phyloP scores from a whole-genome alignment of 2,113 vertebrate genomes.

The Cygnus buccinator region DNA sequence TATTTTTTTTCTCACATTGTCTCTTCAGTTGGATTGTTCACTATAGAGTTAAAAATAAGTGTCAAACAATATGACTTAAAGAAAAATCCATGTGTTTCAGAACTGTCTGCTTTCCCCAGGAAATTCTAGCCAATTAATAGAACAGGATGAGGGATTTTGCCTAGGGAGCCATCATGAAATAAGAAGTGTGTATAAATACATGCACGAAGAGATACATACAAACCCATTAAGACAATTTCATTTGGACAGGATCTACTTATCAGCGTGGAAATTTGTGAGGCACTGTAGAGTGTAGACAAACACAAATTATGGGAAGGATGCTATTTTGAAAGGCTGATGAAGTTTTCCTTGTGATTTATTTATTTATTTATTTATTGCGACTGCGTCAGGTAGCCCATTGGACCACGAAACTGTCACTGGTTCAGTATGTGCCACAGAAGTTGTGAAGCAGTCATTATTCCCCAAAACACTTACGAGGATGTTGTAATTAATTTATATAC shows the following conservation, averaged over 20 bases:
- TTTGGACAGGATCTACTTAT: conserved; percentile 43
- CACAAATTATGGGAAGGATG: background rate
- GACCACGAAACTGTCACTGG: background rate
- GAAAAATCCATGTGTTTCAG: background rate
- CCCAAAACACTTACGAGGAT: background rate
- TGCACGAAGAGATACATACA: background rate
- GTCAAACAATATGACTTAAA: conserved; percentile 2
- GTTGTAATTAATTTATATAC: background rate
- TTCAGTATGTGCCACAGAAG: background rate
- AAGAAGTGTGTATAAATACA: background rate
- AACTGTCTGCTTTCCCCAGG: conserved; percentile 6
- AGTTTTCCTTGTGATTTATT: background rate
- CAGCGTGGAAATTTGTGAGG: background rate
- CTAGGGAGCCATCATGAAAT: conserved; percentile 33
- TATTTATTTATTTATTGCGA: background rate
- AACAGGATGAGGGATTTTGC: conserved; percentile 11
- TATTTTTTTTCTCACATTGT: background rate
- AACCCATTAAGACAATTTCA: conserved; percentile 39
- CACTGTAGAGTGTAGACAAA: background rate
- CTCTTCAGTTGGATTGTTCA: conserved; percentile 17
- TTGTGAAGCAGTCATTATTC: background rate
- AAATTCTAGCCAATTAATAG: conserved; percentile 50
- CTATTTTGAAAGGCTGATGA: background rate
- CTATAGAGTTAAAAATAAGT: conserved; percentile 28
- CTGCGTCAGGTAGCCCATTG: background rate